phyloP scores from a whole-genome alignment of 1,140 invertebrate genomes.

The Lutraria rhynchaena region DNA sequence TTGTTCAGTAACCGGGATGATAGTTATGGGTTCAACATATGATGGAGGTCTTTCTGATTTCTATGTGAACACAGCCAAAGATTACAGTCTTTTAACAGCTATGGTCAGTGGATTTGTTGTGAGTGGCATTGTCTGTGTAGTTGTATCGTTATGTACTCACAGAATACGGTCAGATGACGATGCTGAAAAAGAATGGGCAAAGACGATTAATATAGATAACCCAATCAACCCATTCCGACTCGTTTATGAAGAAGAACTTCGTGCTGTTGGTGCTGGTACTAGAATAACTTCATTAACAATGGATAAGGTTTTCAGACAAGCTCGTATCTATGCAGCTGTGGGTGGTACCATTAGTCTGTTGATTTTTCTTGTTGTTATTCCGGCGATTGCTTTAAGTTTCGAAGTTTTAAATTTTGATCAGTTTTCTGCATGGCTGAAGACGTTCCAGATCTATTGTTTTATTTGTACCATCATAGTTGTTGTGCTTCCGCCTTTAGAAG shows the following conservation, averaged over 20 bases:
- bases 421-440: constrained; percentile 47
- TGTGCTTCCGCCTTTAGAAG: constrained; percentile 46
- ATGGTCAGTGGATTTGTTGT: constrained; percentile 61
- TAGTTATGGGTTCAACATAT: constrained; percentile 66
- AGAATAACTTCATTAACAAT: constrained; percentile 33
- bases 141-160: constrained; percentile 62
- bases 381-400: constrained; percentile 35
- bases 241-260: constrained; percentile 64
- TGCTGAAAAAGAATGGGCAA: constrained; percentile 69
- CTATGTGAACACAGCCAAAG: constrained; percentile 67
- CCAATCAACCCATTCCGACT: constrained; percentile 74
- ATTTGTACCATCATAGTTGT: constrained; percentile 38
- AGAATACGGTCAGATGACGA: constrained; percentile 51
- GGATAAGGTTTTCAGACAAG: constrained; percentile 43
- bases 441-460: constrained; percentile 40
- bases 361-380: constrained; percentile 49
- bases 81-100: constrained; percentile 66
- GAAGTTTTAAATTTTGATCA: constrained; percentile 38
- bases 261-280: constrained; percentile 21
- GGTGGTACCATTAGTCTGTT: constrained; percentile 4
- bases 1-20: constrained; percentile 60
- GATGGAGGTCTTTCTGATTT: constrained; percentile 69
- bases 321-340: constrained; percentile 5
- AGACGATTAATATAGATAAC: constrained; percentile 78
- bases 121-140: constrained; percentile 65